Base-by-base conservation (phyloP, 2,797 vertebrate genomes). In the Pterois miles region DNA sequence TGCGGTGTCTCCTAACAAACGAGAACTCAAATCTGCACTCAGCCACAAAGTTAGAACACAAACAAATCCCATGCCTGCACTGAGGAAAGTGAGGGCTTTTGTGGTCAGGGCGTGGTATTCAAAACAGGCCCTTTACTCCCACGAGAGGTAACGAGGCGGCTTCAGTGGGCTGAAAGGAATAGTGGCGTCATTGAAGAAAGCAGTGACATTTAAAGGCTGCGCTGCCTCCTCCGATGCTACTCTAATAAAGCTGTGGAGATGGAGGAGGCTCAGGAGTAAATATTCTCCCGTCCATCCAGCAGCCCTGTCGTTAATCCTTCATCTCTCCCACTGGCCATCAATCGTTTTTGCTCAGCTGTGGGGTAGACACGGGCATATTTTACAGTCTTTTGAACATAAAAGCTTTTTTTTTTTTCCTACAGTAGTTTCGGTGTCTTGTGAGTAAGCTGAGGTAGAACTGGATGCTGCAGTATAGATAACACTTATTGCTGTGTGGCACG, bases 121-220 rank as follows among this genome's bases (percentile, higher is more conserved):
- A 87, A 81, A 91, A 87, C 78, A 65, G 62, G 65, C 76, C 73
- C 63, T 87, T 56, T 64, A 74, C 74, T 94, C 83, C 76, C 74
- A 8, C 1, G 48, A 80, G 84, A 90, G 81, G 69, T 52, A 66
- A 71, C 16, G 4, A 82, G 81, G 68, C 68, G 13, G 80, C 85
- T 86, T 77, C 87, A 86, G 67, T 60, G 71, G 79, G 60, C 83
- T 72, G 85, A 87, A 85, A 90, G 86, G 72, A 85, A 83, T 48
- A 9, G 80, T 23, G 5, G 59, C 64, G 33, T 81, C 80, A 65
- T 48, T 57, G 82, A 90, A 80, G 81, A 78, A 86, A 76, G 83
- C 90, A 58, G 85, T 93, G 92, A 93, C 93, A 93, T 94, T 94
- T 90, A 76, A 76, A 64, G 65, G 76, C 76, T 20, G 29, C 5